These are phyloP conservation scores for Colletes collaris DNA, from an alignment of 2,888 invertebrate species.

Conservation along the genomic window DNA sequence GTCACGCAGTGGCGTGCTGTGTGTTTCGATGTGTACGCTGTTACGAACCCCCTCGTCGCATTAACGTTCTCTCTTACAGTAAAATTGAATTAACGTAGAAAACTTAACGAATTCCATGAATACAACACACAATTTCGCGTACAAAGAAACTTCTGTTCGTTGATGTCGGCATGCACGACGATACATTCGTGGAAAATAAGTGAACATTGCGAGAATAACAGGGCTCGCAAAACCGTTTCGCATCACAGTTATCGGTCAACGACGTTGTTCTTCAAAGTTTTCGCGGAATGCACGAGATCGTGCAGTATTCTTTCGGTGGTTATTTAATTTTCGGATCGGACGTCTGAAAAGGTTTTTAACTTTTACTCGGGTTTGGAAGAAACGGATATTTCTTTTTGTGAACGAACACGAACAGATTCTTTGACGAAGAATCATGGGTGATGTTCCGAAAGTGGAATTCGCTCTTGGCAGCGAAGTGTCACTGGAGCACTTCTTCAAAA, in stretches of 20 bases:
- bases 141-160: not conserved
- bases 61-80: not conserved
- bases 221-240: slow-evolving; percentile 5
- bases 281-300: slow-evolving; percentile 22
- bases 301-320: not conserved
- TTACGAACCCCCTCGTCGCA: not conserved
- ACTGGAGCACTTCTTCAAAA: slow-evolving; percentile 84
- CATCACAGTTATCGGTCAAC: not conserved
- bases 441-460: slow-evolving; percentile 75
- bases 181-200: slow-evolving; percentile 22
- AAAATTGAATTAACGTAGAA: not conserved
- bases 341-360: slow-evolving; percentile 18
- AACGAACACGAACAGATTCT: not conserved
- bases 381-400: not conserved
- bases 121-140: not conserved
- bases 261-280: not conserved
- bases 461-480: slow-evolving; percentile 79
- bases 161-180: not conserved
- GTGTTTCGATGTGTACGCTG: not conserved
- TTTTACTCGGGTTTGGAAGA: not conserved
- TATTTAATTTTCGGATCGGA: not conserved
- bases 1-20: slow-evolving; percentile 63
- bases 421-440: slow-evolving; percentile 61
- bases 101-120: not conserved
- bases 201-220: slow-evolving; percentile 19